Evolutionary conservation across 2,888 invertebrate genomes (phyloP).

Genomic region (Tanypteryx hageni): DNA sequence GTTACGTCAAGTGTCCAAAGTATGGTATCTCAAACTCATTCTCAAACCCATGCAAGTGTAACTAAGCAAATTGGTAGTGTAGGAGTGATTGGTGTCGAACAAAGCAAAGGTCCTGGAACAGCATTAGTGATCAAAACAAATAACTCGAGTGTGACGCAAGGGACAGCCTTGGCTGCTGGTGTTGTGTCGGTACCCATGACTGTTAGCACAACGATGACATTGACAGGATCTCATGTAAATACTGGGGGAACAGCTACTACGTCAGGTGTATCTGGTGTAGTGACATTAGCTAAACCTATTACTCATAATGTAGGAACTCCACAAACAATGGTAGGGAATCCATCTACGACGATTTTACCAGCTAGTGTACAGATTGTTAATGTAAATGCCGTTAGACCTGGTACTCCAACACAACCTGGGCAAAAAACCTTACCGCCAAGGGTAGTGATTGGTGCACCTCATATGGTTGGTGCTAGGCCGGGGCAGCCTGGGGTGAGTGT

Average conservation of each 20-base stretch:
- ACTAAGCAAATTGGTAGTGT: constrained; percentile 68
- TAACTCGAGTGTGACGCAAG: constrained; percentile 70
- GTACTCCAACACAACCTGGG: constrained; percentile 82
- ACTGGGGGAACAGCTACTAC: constrained; percentile 75
- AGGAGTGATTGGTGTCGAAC: constrained; percentile 69
- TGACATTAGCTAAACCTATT: constrained; percentile 81
- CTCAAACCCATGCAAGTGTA: constrained; percentile 68
- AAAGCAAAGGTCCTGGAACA: constrained; percentile 70
- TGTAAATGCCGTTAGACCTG: constrained; percentile 83
- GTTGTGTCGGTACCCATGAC: constrained; percentile 82
- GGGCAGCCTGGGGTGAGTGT: constrained; percentile 87
- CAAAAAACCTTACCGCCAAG: constrained; percentile 89
- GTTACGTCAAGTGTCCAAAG: constrained; percentile 75
- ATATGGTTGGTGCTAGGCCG: constrained; percentile 88
- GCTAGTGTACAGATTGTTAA: constrained; percentile 91
- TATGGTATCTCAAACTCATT: constrained; percentile 69
- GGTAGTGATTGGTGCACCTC: constrained; percentile 89
- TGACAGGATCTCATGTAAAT: constrained; percentile 70
- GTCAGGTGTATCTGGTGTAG: constrained; percentile 80
- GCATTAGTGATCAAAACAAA: constrained; percentile 75
- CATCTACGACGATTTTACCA: constrained; percentile 81
- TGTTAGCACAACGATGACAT: constrained; percentile 77
- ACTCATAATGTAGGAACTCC: constrained; percentile 79
- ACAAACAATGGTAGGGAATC: constrained; percentile 80
- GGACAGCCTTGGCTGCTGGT: constrained; percentile 72